Conservation (phyloP, 2,888 invertebrate genomes). For the Idaea dimidiata region DNA sequence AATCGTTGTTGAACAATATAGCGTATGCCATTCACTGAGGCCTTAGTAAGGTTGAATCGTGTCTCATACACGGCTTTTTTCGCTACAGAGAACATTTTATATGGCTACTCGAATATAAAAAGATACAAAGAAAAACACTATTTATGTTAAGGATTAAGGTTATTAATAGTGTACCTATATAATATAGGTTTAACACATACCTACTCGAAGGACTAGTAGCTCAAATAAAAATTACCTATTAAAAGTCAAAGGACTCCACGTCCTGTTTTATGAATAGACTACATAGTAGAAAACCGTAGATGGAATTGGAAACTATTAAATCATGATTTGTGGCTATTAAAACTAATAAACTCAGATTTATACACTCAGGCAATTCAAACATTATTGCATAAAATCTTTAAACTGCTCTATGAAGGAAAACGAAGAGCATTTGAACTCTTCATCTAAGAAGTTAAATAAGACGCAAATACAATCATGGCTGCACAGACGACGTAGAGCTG, state of each 20-base stretch:
- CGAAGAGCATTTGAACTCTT: background rate
- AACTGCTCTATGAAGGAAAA: background rate
- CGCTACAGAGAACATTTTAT: constrained; percentile 4
- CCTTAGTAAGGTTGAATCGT: background rate
- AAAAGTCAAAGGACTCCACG: too few relatives aligned
- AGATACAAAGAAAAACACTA: constrained; percentile 3
- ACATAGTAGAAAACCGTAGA: too few relatives aligned
- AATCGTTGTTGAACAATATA: background rate
- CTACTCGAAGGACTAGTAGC: too few relatives aligned
- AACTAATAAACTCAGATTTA: background rate
- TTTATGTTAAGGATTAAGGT: too few relatives aligned
- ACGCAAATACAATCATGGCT: constrained; percentile 26
- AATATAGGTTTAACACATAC: too few relatives aligned
- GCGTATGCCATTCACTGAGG: background rate
- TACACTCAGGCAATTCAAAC: background rate
- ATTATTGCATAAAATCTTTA: background rate
- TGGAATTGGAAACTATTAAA: too few relatives aligned
- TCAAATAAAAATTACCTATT: too few relatives aligned
- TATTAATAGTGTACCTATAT: too few relatives aligned
- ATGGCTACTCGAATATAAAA: constrained; percentile 7
- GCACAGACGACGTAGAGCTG: constrained; percentile 36
- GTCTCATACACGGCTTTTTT: constrained; percentile 1
- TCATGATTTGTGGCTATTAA: background rate
- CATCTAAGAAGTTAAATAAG: constrained; percentile 17
- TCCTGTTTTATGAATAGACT: too few relatives aligned